Conservation (phyloP, 2,797 vertebrate genomes). For the Periparus ater region DNA sequence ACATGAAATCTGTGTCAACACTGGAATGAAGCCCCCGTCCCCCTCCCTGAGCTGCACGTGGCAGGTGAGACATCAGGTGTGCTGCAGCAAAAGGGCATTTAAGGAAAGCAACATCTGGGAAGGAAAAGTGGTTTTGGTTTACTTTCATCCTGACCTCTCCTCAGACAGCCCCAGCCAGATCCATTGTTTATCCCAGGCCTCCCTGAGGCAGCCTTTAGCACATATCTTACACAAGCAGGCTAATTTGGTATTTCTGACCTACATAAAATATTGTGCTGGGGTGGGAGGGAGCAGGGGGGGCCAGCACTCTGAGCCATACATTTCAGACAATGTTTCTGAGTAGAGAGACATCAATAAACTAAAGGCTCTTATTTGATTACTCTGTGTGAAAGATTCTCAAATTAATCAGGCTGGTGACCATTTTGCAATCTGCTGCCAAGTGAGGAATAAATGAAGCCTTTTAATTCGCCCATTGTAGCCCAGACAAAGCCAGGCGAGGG, state of each 20-base stretch:
- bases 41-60: neutral
- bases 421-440: constrained; percentile 1
- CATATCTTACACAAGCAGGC: constrained; percentile 32
- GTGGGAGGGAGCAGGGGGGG: neutral
- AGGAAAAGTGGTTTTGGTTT: neutral
- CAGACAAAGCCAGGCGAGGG: neutral
- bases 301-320: neutral
- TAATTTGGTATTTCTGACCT: constrained; percentile 49
- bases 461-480: neutral
- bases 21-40: neutral
- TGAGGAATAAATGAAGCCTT: constrained; percentile 3
- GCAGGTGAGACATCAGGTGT: neutral
- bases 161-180: neutral
- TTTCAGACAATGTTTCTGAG: neutral
- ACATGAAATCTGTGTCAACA: neutral
- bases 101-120: neutral
- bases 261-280: neutral
- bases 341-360: neutral
- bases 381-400: neutral
- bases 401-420: neutral
- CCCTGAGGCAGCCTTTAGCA: constrained; percentile 6
- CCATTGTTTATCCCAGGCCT: constrained; percentile 5
- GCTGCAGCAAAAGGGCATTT: neutral
- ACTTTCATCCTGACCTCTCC: neutral
- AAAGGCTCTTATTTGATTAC: constrained; percentile 1